phyloP scores from a whole-genome alignment of 2,888 invertebrate genomes.

The Xestia c-nigrum region DNA sequence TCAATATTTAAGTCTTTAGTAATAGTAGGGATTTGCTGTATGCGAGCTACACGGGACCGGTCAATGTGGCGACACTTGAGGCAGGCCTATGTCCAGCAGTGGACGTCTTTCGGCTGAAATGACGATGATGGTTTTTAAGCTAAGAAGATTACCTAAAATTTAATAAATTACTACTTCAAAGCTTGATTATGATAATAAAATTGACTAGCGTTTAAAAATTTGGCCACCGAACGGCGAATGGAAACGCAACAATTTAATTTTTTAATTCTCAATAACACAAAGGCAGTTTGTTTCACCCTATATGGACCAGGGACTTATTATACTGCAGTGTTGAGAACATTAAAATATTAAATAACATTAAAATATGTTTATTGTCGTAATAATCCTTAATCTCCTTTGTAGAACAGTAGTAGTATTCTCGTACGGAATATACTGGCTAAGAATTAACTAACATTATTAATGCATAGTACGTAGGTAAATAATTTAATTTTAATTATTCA shows the following conservation, averaged over 20 bases:
- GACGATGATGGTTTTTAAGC: too few species aligned
- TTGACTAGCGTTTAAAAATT: neutral
- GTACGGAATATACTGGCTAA: neutral
- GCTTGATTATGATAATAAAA: neutral
- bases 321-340: neutral
- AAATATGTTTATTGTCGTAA: neutral
- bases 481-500: neutral
- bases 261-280: neutral
- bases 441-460: neutral
- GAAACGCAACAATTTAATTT: neutral
- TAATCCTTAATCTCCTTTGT: constrained; percentile 5
- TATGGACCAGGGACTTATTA: neutral
- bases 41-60: too few species aligned
- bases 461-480: neutral
- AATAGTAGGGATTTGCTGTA: neutral
- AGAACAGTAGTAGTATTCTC: neutral
- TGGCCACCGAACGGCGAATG: too few species aligned
- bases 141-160: too few species aligned
- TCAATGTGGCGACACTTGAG: too few species aligned
- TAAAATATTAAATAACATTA: too few species aligned
- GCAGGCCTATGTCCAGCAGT: too few species aligned
- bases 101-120: too few species aligned
- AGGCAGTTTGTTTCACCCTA: neutral
- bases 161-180: neutral
- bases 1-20: neutral